These are phyloP conservation scores for Alloscopus bannaensis DNA, from an alignment of 2,888 invertebrate species.

Conservation along the genomic window DNA sequence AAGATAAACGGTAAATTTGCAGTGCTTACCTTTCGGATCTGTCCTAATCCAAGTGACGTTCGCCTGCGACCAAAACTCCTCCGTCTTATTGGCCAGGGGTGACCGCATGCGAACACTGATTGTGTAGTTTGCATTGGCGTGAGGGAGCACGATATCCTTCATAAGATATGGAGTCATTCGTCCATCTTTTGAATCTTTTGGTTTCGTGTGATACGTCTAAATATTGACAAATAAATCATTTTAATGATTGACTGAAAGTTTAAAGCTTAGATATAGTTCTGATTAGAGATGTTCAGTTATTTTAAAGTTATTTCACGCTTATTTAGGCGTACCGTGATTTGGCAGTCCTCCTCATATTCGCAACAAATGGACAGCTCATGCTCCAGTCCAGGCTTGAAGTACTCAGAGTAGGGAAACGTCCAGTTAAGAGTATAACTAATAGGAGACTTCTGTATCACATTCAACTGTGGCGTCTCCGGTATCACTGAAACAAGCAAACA, in stretches of 20 bases:
- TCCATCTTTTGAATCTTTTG: not conserved
- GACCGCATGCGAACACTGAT: slow-evolving; percentile 68
- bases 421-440: slow-evolving; percentile 60
- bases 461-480: slow-evolving; percentile 61
- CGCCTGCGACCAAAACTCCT: slow-evolving; percentile 82
- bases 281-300: not conserved
- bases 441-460: slow-evolving; percentile 36
- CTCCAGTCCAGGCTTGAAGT: slow-evolving; percentile 67
- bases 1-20: not conserved
- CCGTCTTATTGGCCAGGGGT: slow-evolving; percentile 39
- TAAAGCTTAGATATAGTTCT: not conserved
- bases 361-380: slow-evolving; percentile 67
- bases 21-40: slow-evolving; percentile 73
- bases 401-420: slow-evolving; percentile 66
- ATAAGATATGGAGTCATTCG: slow-evolving; percentile 28
- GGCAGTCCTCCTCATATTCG: slow-evolving; percentile 49
- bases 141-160: slow-evolving; percentile 55
- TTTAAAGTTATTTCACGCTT: slow-evolving; percentile 1
- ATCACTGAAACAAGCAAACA: slow-evolving; percentile 69
- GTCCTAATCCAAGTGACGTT: slow-evolving; percentile 81
- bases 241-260: not conserved
- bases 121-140: slow-evolving; percentile 66
- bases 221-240: slow-evolving; percentile 16
- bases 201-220: slow-evolving; percentile 45
- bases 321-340: slow-evolving; percentile 56